Conservation (phyloP, 1,140 invertebrate genomes). For the Caenorhabditis briggsae region DNA sequence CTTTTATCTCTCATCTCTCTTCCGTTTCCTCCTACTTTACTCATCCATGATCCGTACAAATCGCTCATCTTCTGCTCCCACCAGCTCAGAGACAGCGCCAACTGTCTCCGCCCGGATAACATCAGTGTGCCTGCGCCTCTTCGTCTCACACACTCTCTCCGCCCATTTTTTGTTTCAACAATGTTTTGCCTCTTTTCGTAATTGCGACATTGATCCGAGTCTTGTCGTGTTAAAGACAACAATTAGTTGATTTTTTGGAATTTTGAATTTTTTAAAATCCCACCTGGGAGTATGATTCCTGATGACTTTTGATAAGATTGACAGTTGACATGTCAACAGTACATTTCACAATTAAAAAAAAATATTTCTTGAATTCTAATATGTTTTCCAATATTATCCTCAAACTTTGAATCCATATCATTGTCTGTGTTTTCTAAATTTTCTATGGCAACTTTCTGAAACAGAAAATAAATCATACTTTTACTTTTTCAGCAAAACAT, state of each 20-base stretch:
- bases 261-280: neutral
- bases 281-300: neutral
- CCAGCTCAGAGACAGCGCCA: neutral
- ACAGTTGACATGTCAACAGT: neutral
- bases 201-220: slow-evolving; percentile 45
- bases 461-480: too few relatives aligned
- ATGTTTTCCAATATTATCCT: too few relatives aligned
- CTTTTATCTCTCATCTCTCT: neutral
- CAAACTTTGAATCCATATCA: too few relatives aligned
- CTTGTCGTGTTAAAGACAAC: neutral
- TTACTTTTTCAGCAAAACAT: too few relatives aligned
- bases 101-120: slow-evolving; percentile 32
- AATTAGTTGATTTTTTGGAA: neutral
- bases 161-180: slow-evolving; percentile 43
- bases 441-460: too few relatives aligned
- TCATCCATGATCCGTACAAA: slow-evolving; percentile 5
- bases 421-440: too few relatives aligned
- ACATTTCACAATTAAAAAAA: neutral
- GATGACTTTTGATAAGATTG: neutral
- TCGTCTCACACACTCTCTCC: slow-evolving; percentile 32
- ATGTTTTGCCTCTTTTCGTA: slow-evolving; percentile 45
- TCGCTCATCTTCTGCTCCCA: neutral
- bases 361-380: too few relatives aligned
- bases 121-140: slow-evolving; percentile 45
- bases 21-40: neutral